A percentile compares a stretch with the other conserved stretches of the same genome.
Conservation (phyloP, 2,113 vertebrate species). For the Excalfactoria chinensis region DNA sequence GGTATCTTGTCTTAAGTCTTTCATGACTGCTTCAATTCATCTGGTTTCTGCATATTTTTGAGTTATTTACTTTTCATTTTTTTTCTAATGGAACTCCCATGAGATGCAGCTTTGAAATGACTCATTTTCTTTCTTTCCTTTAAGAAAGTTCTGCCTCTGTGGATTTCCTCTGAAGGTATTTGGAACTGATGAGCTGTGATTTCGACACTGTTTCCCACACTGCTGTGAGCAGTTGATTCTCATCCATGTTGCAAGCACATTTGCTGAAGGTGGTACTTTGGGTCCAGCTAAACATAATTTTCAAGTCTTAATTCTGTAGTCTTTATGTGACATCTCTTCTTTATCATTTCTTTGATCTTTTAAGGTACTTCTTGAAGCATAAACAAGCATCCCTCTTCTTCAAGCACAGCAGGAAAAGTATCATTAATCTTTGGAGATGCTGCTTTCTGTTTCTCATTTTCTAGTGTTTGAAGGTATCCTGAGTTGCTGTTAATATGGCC, state of each 20-base stretch:
- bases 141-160: conserved; percentile 1
- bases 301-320: background rate
- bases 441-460: background rate
- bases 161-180: conserved; percentile 22
- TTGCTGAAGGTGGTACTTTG: background rate
- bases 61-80: background rate
- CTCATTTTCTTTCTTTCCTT: conserved; percentile 1
- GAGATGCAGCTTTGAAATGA: conserved; percentile 6
- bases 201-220: background rate
- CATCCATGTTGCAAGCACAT: background rate
- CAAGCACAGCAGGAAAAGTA: background rate
- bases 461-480: background rate
- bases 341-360: background rate
- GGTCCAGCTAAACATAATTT: background rate
- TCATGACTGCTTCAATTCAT: conserved; percentile 29
- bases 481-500: background rate
- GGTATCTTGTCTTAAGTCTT: background rate
- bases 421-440: background rate
- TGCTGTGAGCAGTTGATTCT: background rate
- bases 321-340: background rate
- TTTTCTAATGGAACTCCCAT: background rate
- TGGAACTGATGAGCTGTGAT: background rate
- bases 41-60: background rate
- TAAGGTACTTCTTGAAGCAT: background rate
- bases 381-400: background rate